Evolutionary conservation across 2,797 vertebrate genomes (phyloP).

Genomic region (Crocidura indochinensis): DNA sequence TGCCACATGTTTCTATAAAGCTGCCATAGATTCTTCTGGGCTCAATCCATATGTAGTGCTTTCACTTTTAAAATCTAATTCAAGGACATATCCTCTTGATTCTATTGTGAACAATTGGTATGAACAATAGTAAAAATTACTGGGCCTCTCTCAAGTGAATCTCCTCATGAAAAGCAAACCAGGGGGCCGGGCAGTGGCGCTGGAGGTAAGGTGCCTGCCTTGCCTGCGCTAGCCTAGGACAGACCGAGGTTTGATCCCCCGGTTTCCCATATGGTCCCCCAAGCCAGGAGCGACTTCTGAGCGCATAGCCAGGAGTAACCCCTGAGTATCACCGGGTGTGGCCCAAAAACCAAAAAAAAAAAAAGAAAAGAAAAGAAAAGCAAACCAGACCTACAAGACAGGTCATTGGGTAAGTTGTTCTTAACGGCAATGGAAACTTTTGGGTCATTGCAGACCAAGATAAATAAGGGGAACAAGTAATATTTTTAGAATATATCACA

Average conservation of each 20-base stretch:
- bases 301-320: too few species aligned
- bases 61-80: conserved; percentile 78
- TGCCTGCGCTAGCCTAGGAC: too few species aligned
- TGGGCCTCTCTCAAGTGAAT: conserved; percentile 36
- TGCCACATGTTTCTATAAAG: conserved; percentile 59
- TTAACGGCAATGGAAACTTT: neutral
- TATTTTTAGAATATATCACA: too few species aligned
- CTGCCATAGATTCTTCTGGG: conserved; percentile 44
- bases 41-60: conserved; percentile 54
- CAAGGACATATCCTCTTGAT: conserved; percentile 69
- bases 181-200: too few species aligned
- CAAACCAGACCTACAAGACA: conserved; percentile 26
- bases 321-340: too few species aligned
- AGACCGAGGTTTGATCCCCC: too few species aligned
- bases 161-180: conserved; percentile 52
- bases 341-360: too few species aligned
- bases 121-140: conserved; percentile 51
- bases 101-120: conserved; percentile 60
- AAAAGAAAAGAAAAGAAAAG: too few species aligned
- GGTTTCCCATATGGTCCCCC: too few species aligned
- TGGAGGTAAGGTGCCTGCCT: too few species aligned
- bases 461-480: neutral
- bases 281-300: too few species aligned
- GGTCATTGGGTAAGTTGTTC: neutral
- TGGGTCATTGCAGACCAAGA: neutral